Conservation (phyloP, 2,888 invertebrate species). For the Graphium colonna region DNA sequence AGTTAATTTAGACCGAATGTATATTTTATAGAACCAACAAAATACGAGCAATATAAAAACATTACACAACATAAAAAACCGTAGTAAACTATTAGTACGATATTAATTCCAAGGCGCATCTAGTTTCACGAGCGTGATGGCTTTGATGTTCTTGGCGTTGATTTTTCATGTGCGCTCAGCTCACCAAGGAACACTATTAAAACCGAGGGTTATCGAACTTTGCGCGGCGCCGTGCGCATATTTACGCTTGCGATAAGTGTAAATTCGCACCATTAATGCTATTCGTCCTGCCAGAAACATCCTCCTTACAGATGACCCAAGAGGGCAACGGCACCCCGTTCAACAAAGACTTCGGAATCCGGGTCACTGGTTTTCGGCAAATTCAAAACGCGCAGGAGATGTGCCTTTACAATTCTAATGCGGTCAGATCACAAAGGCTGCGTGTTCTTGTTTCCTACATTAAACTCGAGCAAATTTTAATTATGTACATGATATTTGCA, state of each 20-base stretch:
- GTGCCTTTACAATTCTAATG: constrained; percentile 51
- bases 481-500: too few species aligned
- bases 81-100: constrained; percentile 4
- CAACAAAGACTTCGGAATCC: constrained; percentile 54
- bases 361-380: constrained; percentile 55
- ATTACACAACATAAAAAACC: not conserved
- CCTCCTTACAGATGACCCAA: constrained; percentile 48
- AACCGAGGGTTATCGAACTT: constrained; percentile 56
- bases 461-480: not conserved
- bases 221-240: constrained; percentile 44
- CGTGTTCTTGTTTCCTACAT: constrained; percentile 17
- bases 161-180: constrained; percentile 13
- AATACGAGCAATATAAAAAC: too few species aligned
- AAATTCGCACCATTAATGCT: constrained; percentile 62
- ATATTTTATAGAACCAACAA: too few species aligned
- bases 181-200: constrained; percentile 21
- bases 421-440: constrained; percentile 25
- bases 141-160: constrained; percentile 10
- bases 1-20: too few species aligned
- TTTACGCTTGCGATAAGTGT: constrained; percentile 62
- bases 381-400: constrained; percentile 40
- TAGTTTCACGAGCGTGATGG: constrained; percentile 8
- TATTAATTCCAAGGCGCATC: constrained; percentile 14
- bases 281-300: constrained; percentile 54
- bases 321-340: constrained; percentile 52